Evolutionary conservation across 2,888 invertebrate species (phyloP), one percentile per base, ranked within the genome.

Genomic region (Ypsolopha scabrella): DNA sequence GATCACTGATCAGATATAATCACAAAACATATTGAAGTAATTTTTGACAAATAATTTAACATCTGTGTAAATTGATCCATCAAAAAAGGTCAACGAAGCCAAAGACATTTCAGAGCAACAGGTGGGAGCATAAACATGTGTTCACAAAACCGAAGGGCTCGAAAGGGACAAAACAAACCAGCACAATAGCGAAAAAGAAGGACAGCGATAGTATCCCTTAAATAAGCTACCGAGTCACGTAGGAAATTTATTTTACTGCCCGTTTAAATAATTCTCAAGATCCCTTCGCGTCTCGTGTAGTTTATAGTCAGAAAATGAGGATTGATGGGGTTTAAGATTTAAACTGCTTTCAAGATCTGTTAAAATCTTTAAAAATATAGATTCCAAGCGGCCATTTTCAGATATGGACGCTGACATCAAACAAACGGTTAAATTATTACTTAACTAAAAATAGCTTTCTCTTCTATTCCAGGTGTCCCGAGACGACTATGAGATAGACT

Each of bases 401-500:
- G 24, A 24, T 24, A 24, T 24, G 24, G 24, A 24, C 24, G 24
- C 2, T 24, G 24, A 24, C 2, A 24, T 24, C 24, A 24, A 24
- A 24, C 24, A 24, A 24, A 4, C 24, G 24, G 24, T 24, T 24
- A 24, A 24, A 24, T 24, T 24, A 24, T 24, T 39, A 50, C 47
- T 33, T 37, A 14, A 49, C 35, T 50, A 9, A 39, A 41, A 35
- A 48, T 47, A 1, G 11, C 6, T 34, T 43, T 43, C 8, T 43
- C 24, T 39, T 70, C 61, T 36, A 57, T 79, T 80, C 50, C 83
- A 85, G 86, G 78, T 85, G 65, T 85, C 86, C 60, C 67, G 83
- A 59, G 86, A 86, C 55, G 85, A 85, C 65, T 81, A 80, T 68
- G 85, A 83, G 57, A 63, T 76, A 39, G 82, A 82, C 65, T 79